Base-by-base conservation (phyloP, 2,888 invertebrate species). In the Drosophila mimica region DNA sequence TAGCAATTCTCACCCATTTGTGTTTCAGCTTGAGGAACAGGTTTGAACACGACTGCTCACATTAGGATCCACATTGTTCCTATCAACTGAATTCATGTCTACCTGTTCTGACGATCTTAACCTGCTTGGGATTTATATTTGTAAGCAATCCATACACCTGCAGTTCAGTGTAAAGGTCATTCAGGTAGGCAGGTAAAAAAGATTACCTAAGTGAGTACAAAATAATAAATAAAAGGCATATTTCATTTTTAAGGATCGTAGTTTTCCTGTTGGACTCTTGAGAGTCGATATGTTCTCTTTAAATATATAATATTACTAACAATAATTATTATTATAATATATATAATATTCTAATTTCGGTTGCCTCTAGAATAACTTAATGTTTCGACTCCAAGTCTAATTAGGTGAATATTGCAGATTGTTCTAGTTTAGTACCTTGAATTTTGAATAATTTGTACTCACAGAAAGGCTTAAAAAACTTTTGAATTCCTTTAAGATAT, bases 81-180 rank as follows among this genome's bases (percentile, higher is more conserved):
- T n/a, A 33, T 31, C 20, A 3, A 11, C 6, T 4, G 4, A 7
- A 43, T n/a, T 30, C 7, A n/a, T 4, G 8, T 36, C 57, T 75
- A 77, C 61, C 54, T 62, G 49, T 4, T 15, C n/a, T 13, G 4
- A 9, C 28, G 28, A 57, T 13, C 20, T 66, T 28, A 58, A 73
- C 66, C 73, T 62, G 74, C 1, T 34, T 40, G 6, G 25, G 13
- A 34, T 15, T 20, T 33, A 33, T 28, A 56, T 28, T 30, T 57
- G 20, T n/a, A n/a, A 3, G 31, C 9, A 52, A 13, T 46, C 33
- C 25, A 25, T 5, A 28, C 9, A 3, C 53, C 25, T 25, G 5
- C 15, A 36, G 36, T 46, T 40, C 33, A 63, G 40, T 49, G 40
- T n/a, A 28, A 43, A 17, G 28, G 8, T 13, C 3, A 11, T 15